phyloP scores from a whole-genome alignment of 2,888 invertebrate genomes.

The Philereme transversata region DNA sequence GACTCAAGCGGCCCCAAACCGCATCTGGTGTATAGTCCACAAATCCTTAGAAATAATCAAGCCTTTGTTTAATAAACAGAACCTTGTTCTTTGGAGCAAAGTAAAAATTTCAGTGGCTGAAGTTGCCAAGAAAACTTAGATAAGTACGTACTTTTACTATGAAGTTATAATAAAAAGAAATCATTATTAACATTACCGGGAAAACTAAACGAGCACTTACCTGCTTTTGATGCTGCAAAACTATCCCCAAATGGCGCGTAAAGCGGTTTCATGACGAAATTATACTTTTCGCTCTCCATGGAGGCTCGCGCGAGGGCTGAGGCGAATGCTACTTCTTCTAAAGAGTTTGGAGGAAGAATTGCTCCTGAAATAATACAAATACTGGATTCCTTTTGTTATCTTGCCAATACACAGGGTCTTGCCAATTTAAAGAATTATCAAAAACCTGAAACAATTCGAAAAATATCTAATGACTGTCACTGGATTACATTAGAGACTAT shows the following conservation, averaged over 20 bases:
- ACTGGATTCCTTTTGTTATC: too few relatives aligned
- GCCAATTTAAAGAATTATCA: too few relatives aligned
- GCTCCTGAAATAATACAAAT: constrained; percentile 58
- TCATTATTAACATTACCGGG: constrained; percentile 24
- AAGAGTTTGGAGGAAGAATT: constrained; percentile 71
- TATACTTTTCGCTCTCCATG: constrained; percentile 71
- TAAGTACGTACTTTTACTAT: background rate
- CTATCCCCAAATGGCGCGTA: constrained; percentile 69
- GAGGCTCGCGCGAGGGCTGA: constrained; percentile 69
- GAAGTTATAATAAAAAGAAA: constrained; percentile 20
- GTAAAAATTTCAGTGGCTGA: too few relatives aligned
- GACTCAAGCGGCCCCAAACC: too few relatives aligned
- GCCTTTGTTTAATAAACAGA: too few relatives aligned
- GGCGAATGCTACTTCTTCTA: constrained; percentile 71
- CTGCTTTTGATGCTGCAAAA: constrained; percentile 71
- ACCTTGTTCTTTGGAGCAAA: too few relatives aligned
- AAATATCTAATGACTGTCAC: too few relatives aligned
- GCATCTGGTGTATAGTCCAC: too few relatives aligned
- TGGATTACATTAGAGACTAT: too few relatives aligned
- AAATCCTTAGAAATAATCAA: too few relatives aligned
- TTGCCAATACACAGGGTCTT: too few relatives aligned
- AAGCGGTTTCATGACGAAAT: constrained; percentile 60
- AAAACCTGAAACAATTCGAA: too few relatives aligned
- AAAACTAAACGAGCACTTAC: constrained; percentile 46
- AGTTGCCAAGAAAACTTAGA: constrained; percentile 9